Evolutionary conservation across 2,797 vertebrate species (phyloP).

Genomic region (Champsocephalus gunnari): DNA sequence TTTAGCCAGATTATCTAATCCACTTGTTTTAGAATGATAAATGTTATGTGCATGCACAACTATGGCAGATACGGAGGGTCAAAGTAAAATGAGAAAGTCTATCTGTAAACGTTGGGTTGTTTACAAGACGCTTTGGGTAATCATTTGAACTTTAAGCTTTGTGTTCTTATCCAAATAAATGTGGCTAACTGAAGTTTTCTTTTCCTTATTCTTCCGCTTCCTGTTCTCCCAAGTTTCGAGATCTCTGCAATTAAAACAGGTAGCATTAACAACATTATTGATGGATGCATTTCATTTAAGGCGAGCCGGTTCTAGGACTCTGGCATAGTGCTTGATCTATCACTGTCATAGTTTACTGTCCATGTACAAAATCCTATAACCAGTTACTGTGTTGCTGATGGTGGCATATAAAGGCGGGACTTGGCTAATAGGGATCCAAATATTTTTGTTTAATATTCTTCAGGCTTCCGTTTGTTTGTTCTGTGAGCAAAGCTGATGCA

Average conservation of each 20-base stretch:
- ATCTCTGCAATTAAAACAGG: background rate
- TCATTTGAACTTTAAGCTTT: background rate
- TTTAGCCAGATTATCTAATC: background rate
- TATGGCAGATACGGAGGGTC: background rate
- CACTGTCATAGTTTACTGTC: background rate
- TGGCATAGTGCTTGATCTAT: background rate
- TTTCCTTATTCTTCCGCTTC: background rate
- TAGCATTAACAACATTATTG: background rate
- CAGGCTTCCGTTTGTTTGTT: slow-evolving; percentile 32
- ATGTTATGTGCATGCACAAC: background rate
- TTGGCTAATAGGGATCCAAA: slow-evolving; percentile 4
- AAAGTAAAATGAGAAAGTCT: background rate
- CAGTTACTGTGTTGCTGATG: background rate
- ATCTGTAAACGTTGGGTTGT: background rate
- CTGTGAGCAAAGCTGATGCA: background rate
- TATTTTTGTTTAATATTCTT: slow-evolving; percentile 38
- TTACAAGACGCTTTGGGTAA: background rate
- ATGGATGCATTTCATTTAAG: background rate
- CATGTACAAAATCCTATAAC: background rate
- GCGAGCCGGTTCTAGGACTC: background rate
- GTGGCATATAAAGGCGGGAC: background rate
- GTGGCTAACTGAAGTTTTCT: background rate
- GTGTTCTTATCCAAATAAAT: background rate
- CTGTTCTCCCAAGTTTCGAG: background rate
- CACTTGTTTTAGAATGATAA: background rate